Base-by-base conservation (phyloP, 1,140 invertebrate genomes). In the Platorchestia sp. region DNA sequence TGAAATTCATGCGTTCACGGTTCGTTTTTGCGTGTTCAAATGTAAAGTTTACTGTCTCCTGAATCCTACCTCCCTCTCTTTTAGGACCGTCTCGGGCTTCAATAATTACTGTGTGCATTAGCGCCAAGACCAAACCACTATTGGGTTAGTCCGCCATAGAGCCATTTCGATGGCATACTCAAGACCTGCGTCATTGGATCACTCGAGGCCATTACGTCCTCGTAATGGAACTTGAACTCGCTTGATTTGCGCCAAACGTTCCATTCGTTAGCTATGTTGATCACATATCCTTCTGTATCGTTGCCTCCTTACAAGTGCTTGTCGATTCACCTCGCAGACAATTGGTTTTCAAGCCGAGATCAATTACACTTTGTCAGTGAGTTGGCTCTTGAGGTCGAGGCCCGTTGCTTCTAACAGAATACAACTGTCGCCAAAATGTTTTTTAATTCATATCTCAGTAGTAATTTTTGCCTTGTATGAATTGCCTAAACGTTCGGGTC, bases 181-280 rank as follows among this genome's bases (percentile, higher is more conserved):
- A 90, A 41, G 87, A 43, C 41, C 87, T 43, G 41, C 41, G 41
- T 42, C 87, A 90, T 90, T 90, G 87, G 41, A 90, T 90, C 87
- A 42, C 41, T 43, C 41, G 41, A 90, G 41, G 22, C 87, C 44
- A 90, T 90, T 90, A 90, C 41, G 87, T 27, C 87, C 87, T 43
- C 41, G 22, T 90, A 90, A 90, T 90, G 87, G 87, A 43, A 43
- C 87, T 45, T 43, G 87, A 44, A 44, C 87, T 90, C 59, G 87
- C 87, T 90, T 42, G 41, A 44, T 45, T 90, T 90, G 87, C 87
- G 41, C 87, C 87, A 90, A 90, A 90, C 87, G 87, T 45, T 90
- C 87, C 87, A 90, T 90, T 90, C 44, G 6, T 42, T 90, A 43
- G 87, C 10, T 41, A 16, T 90, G 87, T 45, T 90, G 87, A 42